These are phyloP conservation scores for Sinocyclocheilus rhinocerous DNA, from an alignment of 2,113 vertebrate genomes.

Conservation along the genomic window DNA sequence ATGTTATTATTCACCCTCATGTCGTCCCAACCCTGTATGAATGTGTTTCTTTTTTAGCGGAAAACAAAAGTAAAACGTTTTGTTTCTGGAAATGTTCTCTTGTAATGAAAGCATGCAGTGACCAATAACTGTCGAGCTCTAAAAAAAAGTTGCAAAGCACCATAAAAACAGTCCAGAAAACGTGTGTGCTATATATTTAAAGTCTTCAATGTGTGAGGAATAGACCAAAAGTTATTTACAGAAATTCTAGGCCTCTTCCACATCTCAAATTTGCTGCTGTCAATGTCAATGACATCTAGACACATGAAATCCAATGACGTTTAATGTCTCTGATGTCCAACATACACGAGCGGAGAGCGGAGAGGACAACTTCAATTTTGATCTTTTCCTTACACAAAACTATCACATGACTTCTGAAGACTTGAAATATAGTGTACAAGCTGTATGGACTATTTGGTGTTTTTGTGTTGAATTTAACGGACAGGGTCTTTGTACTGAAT, in stretches of 20 bases:
- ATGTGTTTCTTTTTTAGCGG: background rate
- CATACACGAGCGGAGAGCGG: background rate
- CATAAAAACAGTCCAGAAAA: background rate
- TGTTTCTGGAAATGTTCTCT: background rate
- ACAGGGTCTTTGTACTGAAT: too few relatives aligned
- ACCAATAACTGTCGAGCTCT: background rate
- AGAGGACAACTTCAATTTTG: background rate
- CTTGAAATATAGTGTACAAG: too few relatives aligned
- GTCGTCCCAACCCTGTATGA: background rate
- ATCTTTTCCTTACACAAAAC: too few relatives aligned
- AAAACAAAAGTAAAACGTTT: background rate
- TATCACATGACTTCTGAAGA: background rate
- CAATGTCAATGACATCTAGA: background rate
- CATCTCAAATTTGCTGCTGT: background rate
- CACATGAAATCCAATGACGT: background rate
- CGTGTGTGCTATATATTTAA: background rate
- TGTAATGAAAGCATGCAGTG: background rate
- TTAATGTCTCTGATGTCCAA: background rate
- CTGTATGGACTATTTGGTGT: too few relatives aligned
- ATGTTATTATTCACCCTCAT: background rate
- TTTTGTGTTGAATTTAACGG: background rate
- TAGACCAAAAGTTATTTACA: background rate
- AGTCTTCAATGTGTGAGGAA: background rate
- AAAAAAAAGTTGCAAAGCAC: background rate
- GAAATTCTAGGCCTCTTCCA: background rate